Base-by-base conservation (phyloP, 2,113 vertebrate species). In the Apteryx owenii region DNA sequence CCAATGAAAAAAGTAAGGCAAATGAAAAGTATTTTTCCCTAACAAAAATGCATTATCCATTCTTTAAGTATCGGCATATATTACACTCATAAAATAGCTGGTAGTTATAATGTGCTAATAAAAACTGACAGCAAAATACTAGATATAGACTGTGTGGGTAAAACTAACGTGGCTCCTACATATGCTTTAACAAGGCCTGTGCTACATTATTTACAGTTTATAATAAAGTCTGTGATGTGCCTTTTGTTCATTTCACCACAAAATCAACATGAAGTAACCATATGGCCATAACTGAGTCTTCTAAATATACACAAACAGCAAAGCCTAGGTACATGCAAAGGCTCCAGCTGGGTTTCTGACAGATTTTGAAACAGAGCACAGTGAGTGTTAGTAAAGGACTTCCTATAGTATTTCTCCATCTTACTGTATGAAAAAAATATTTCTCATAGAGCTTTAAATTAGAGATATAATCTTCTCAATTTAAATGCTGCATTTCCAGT, bases 401-500 rank as follows among this genome's bases (percentile, higher is more conserved):
- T 95, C 33, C 26, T 62, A 62, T 21, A 60, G 50, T 31, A 60
- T 64, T 78, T 91, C 20, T n/a, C 14, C 36, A 8, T n/a, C 10
- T 78, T 60, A 73, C 7, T 56, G 12, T n/a, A 26, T 85, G 61
- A 33, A 86, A 25, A 50, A 25, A 9, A 3, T 9, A 46, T 38
- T 95, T 96, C 94, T 95, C 94, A 75, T 76, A 88, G 12, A 81
- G 58, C 76, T 96, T 95, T 85, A 71, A 94, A 72, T 62, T 33
- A 33, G 48, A 82, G 78, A 64, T 72, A 89, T 73, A 93, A 15
- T 71, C 66, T 80, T 65, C 16, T 94, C 25, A 44, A 15, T 61
- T 60, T 73, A 81, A 86, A 72, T 13, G 3, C 56, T 79, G 12
- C 10, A 65, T 83, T 94, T 82, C 33, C 40, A 92, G 62, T 77